Evolutionary conservation across 2,888 invertebrate species (phyloP), one percentile per base, ranked within the genome.

Genomic region (Dusona sp.): DNA sequence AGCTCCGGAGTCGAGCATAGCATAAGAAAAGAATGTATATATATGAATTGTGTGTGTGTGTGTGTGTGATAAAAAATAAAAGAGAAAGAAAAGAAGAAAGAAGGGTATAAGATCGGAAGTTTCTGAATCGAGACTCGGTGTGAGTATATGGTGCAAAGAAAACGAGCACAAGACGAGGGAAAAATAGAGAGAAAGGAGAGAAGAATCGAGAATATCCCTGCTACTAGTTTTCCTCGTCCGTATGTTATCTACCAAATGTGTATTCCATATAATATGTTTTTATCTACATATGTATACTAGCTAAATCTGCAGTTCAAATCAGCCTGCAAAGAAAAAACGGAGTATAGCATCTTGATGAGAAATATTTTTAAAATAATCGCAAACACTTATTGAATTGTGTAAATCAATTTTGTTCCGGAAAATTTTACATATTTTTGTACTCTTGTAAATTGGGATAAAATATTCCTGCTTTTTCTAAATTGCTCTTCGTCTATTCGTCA

Each of bases 1-100:
- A 86, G 86, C 86, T 80, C 77, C 16, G 25, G 22, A 83, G 64
- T 70, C 73, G 57, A 54, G 79, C 57, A 75, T 38, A 77, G 42
- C 73, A 67, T 48, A 70, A n/a, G 42, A 57, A 75, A 65, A 38
- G 11, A 45, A 7, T 16, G 3, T 51, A 81, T 77, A 81, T 73
- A 38, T n/a, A 61, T 70, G 48, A n/a, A n/a, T n/a, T 73, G 75
- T 67, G 85, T 48, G 65, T 82, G 51, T 74, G 61, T 78, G n/a
- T 57, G 67, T 68, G 48, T 45, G 54, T 72, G 79, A 74, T 65
- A 51, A 51, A 68, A n/a, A 22, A 54, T 45, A n/a, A 29, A 61
- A 29, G 61, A 61, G 79, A 45, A 42, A 19, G 61, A 38, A 57
- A 45, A 61, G 9, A 22, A 25, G 25, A 29, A 48, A 33, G 13